phyloP scores from a whole-genome alignment of 2,797 vertebrate genomes.

The Acanthurus leucopareius region DNA sequence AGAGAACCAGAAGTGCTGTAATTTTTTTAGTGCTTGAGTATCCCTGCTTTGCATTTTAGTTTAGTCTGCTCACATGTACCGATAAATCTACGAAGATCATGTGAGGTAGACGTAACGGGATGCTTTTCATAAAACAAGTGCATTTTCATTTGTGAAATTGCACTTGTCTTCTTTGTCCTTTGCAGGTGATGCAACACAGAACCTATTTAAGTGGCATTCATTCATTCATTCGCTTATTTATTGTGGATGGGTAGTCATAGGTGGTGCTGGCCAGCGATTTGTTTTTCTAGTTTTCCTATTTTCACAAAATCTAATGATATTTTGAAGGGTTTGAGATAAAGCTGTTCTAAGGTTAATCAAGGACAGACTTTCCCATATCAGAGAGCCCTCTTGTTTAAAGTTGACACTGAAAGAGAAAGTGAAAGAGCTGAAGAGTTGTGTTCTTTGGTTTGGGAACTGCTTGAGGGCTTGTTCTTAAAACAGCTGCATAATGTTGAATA shows the following conservation, averaged over 20 bases:
- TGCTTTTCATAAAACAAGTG: background rate
- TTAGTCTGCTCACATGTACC: background rate
- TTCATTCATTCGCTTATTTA: background rate
- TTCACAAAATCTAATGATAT: background rate
- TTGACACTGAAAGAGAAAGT: conserved; percentile 12
- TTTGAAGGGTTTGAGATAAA: background rate
- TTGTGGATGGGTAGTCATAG: background rate
- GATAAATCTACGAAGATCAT: background rate
- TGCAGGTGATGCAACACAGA: background rate
- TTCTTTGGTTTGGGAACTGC: conserved; percentile 12
- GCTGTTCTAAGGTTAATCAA: background rate
- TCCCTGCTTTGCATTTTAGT: background rate
- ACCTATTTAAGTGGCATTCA: background rate
- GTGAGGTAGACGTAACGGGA: background rate
- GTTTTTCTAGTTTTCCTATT: background rate
- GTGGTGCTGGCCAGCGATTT: too few relatives aligned
- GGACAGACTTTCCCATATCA: background rate
- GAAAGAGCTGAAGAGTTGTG: conserved; percentile 13
- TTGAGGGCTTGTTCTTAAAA: conserved; percentile 27
- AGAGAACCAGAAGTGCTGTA: background rate
- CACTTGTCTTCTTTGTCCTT: background rate
- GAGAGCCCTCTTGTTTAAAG: background rate
- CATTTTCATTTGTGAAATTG: background rate
- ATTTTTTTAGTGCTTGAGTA: background rate
- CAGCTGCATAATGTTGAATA: conserved; percentile 31